Base-by-base conservation (phyloP, 2,113 vertebrate species). In the Gadus macrocephalus region DNA sequence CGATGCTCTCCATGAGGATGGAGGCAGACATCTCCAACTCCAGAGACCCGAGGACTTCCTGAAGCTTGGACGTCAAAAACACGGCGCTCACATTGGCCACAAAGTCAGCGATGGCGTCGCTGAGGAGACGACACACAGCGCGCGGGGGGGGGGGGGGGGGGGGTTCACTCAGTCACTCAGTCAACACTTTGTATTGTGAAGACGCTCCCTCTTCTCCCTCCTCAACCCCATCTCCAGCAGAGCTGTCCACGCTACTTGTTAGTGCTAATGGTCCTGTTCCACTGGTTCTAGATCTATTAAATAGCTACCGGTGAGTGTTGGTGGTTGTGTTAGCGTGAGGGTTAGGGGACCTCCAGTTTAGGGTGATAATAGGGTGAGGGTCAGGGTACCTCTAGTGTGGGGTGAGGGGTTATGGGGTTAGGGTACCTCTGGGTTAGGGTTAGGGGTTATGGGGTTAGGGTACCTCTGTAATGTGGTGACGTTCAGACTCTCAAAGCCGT, bases 11-110 rank as follows among this genome's bases (percentile, higher is more conserved):
- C 2, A 83, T 62, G 28, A 0, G 0, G 65, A 90, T 17, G 0
- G 0, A 1, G 1, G 53, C 11, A 0, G 0, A 0, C 5, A 83
- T 1, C 0, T 0, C 0, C 0, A 0, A 0, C 59, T 74, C 4
- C 38, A 91, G 22, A 0, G 0, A 0, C 0, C 0, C 0, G 1
- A 90, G 0, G 2, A 86, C 17, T 0, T 0, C 0, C 35, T 81
- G 70, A 78, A 91, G 73, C 64, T 2, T 63, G 0, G 2, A 1
- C 1, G 71, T 81, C 0, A 1, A 0, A 15, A 86, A 56, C 22
- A 17, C 27, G 63, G 82, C 77, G 4, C 8, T 79, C 14, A 88
- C 67, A 0, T 0, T 16, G 66, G 71, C 78, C 58, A 66, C 27
- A 74, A 91, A 85, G 4, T 81, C 72, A 65, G 16, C 15, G 20